Conservation (phyloP, 2,113 vertebrate genomes). For the Caloenas nicobarica region DNA sequence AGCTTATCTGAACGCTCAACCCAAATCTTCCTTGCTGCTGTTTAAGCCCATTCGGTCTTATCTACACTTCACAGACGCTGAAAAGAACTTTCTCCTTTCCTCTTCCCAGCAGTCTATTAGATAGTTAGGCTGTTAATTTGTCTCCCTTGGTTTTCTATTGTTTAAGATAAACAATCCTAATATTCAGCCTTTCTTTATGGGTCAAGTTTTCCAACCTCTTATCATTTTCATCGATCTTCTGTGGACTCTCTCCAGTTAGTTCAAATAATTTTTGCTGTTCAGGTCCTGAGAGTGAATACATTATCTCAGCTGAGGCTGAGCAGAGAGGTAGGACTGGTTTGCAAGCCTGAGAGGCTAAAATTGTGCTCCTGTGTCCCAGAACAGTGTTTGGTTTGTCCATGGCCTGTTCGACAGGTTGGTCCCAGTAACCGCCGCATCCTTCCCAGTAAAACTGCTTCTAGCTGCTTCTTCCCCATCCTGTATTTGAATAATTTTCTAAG, state of each 20-base stretch:
- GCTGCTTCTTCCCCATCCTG: not conserved
- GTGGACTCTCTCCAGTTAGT: not conserved
- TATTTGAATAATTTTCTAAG: not conserved
- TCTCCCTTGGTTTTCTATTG: not conserved
- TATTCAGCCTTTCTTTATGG: not conserved
- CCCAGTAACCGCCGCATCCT: not conserved
- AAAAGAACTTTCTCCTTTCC: not conserved
- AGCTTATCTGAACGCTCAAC: not conserved
- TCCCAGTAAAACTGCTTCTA: not conserved
- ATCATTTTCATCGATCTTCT: not conserved
- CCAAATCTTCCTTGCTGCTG: not conserved
- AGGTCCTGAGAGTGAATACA: rapidly evolving
- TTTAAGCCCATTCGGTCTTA: conserved; percentile 7
- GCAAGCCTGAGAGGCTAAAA: not conserved
- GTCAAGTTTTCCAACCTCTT: not conserved
- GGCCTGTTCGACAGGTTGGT: not conserved
- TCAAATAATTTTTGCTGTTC: not conserved
- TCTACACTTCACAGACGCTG: not conserved
- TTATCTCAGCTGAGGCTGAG: not conserved
- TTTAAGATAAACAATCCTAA: conserved; percentile 6
- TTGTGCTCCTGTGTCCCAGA: not conserved
- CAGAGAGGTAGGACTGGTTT: not conserved
- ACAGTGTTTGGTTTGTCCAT: not conserved
- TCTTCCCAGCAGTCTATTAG: not conserved
- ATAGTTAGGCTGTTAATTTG: not conserved